Conservation (phyloP, 2,888 invertebrate genomes). For the Pyralis farinalis region DNA sequence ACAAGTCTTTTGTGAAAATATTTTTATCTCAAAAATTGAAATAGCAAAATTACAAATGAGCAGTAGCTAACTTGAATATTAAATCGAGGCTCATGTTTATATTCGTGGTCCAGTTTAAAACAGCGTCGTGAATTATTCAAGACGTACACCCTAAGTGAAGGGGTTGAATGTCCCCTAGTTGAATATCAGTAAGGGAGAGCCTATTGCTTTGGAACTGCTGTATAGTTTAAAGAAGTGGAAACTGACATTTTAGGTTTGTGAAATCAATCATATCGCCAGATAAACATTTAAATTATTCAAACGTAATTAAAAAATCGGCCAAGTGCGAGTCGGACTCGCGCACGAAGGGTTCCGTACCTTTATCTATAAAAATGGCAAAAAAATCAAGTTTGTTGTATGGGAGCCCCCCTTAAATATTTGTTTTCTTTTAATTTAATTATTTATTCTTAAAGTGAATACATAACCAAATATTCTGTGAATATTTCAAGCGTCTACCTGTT, state of each 20-base stretch:
- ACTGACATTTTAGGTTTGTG: conserved; percentile 4
- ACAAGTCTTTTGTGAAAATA: background rate
- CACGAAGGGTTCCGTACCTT: too few species aligned
- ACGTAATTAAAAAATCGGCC: too few species aligned
- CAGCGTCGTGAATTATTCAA: conserved; percentile 57
- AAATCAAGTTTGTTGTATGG: too few species aligned
- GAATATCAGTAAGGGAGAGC: conserved; percentile 44
- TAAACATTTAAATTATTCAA: too few species aligned
- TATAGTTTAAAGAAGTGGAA: background rate
- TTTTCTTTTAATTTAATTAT: too few species aligned
- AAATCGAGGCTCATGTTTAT: conserved; percentile 13
- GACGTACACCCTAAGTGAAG: conserved; percentile 37
- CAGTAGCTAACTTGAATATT: conserved; percentile 14
- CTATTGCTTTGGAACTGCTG: conserved; percentile 17
- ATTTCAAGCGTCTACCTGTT: too few species aligned
- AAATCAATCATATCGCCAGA: too few species aligned
- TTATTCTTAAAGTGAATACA: too few species aligned
- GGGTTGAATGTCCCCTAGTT: conserved; percentile 51
- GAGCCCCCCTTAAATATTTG: too few species aligned
- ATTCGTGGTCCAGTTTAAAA: conserved; percentile 41
- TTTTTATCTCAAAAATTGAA: conserved; percentile 2
- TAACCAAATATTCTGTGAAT: too few species aligned
- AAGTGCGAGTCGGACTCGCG: too few species aligned
- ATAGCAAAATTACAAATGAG: conserved; percentile 6
- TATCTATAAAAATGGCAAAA: too few species aligned